Conservation (phyloP, 2,888 invertebrate genomes). For the Dolomedes plantarius region DNA sequence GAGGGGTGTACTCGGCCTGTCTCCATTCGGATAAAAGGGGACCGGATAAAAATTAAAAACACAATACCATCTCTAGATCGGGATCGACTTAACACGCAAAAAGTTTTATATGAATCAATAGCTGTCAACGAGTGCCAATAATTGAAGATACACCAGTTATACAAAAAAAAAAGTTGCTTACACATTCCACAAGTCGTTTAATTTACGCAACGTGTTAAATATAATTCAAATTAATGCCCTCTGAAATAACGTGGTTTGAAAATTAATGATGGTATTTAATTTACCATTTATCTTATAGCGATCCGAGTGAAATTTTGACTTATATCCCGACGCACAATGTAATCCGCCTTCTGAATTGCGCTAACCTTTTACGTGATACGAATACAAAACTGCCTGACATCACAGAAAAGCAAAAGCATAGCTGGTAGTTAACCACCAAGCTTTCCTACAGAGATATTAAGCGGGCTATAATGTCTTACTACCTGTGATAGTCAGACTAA, state of each 20-base stretch:
- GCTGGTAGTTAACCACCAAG: too few relatives aligned
- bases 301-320: background rate
- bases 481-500: too few relatives aligned
- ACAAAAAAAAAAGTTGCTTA: too few relatives aligned
- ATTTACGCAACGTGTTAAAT: background rate
- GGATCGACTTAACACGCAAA: too few relatives aligned
- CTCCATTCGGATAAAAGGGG: constrained; percentile 25
- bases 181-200: too few relatives aligned
- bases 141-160: too few relatives aligned
- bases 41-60: constrained; percentile 12
- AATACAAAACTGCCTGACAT: background rate
- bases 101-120: too few relatives aligned
- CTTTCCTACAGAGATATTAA: too few relatives aligned
- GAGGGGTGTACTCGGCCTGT: constrained; percentile 66
- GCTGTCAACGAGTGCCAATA: background rate
- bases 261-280: background rate
- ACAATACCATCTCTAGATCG: background rate
- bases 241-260: background rate
- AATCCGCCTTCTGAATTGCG: background rate
- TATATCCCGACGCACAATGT: background rate
- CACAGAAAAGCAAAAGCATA: too few relatives aligned
- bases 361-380: too few relatives aligned
- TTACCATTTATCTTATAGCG: background rate
- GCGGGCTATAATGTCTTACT: too few relatives aligned
- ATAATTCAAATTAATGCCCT: background rate